Evolutionary conservation across 2,888 invertebrate genomes (phyloP), one percentile per base, ranked within the genome.

Genomic region (Epirrita christyi): DNA sequence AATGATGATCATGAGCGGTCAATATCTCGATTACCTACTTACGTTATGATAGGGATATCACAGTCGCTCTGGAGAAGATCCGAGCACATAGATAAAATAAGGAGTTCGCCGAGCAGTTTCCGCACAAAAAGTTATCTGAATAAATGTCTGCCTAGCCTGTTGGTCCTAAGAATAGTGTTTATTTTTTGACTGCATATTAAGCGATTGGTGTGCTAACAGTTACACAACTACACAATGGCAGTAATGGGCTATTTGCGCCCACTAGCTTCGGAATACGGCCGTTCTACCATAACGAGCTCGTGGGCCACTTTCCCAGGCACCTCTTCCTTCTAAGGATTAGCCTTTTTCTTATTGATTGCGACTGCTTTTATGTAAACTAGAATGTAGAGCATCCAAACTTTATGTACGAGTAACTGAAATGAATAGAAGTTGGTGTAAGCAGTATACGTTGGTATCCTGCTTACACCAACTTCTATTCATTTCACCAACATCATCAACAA

Each of bases 271-370:
- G 58, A 70, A 70, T 70, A 73, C 53, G 71, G 71, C 61, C 58
- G 51, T 48, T 50, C 66, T 73, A 64, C 85, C 83, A 72, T 81
- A 85, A 70, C 73, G 64, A 81, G 82, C 72, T 71, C 66, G 69
- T 75, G 68, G 67, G 70, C 70, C 70, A 78, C 88, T 88, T 88
- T 86, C 87, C 72, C 83, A 80, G 72, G 66, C 69, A 64, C 70
- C 66, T 75, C 71, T 69, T 71, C 68, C 67, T 68, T 70, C 71
- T 67, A 72, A 73, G 78, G 79, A 66, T 63, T 63, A 55, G 54
- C 64, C 66, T 63, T 70, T 68, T 54, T 65, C 52, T 54, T 43
- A 43, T 40, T 34, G 34, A 36, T n/a, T 27, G 10, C 21, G 7
- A 15, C 7, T 11, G 15, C 15, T 7, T 27, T 21, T 6, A 21